phyloP scores from a whole-genome alignment of 2,797 vertebrate species.

The Peromyscus nudipes region DNA sequence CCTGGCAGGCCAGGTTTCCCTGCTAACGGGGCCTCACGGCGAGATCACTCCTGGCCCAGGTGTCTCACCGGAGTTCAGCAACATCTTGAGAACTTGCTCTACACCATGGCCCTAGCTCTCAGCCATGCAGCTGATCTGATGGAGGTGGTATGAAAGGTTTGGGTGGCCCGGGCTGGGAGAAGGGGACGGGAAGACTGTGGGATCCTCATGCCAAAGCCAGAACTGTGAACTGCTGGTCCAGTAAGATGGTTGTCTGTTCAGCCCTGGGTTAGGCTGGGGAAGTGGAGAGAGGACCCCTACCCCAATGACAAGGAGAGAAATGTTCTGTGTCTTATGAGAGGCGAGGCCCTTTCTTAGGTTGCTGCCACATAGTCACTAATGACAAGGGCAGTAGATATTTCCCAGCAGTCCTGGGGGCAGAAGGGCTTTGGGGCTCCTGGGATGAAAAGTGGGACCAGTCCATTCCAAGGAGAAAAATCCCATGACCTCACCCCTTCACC shows the following conservation, averaged over 20 bases:
- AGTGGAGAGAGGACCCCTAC: background rate
- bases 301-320: conserved; percentile 33
- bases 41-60: conserved; percentile 66
- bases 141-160: conserved; percentile 75
- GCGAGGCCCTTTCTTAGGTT: conserved; percentile 4
- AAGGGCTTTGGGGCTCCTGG: background rate
- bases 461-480: background rate
- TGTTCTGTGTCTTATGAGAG: background rate
- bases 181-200: background rate
- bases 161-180: conserved; percentile 17
- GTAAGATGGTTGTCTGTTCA: background rate
- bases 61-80: conserved; percentile 50
- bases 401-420: background rate
- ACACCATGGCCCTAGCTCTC: conserved; percentile 73
- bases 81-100: conserved; percentile 54
- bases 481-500: background rate
- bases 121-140: conserved; percentile 39
- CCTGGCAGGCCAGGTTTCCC: conserved; percentile 83
- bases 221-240: background rate
- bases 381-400: background rate
- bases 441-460: background rate
- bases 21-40: conserved; percentile 50
- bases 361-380: background rate
- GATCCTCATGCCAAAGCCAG: background rate
- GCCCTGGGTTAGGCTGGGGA: background rate